Percentiles rank a stretch among this genome's conserved stretches.
Evolutionary conservation across 1,140 invertebrate genomes (phyloP).

Genomic region (Aphidius gifuensis): DNA sequence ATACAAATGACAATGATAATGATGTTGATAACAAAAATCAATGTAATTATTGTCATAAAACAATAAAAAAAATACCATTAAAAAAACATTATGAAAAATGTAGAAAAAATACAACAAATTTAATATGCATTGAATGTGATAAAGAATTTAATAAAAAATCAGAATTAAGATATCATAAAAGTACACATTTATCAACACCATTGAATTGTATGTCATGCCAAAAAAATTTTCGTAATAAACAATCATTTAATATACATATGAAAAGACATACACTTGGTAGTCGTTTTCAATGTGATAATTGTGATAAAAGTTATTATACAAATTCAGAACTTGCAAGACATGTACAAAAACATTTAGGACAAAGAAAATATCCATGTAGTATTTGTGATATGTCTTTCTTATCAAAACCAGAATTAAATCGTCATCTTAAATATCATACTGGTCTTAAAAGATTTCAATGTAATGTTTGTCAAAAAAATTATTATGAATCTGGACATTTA

Average conservation of each 20-base stretch:
- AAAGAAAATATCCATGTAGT: constrained; percentile 34
- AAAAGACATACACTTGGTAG: constrained; percentile 44
- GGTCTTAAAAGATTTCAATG: constrained; percentile 51
- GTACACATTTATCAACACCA: constrained; percentile 27
- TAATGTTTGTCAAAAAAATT: constrained; percentile 50
- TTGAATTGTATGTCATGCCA: constrained; percentile 43
- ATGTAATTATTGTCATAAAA: constrained; percentile 23
- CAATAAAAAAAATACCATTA: constrained; percentile 11
- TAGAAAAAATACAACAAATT: background rate
- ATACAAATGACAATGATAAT: constrained; percentile 7
- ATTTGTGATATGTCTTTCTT: constrained; percentile 37
- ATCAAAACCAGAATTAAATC: constrained; percentile 39
- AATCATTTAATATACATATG: constrained; percentile 50
- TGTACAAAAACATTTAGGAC: constrained; percentile 35
- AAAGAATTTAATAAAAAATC: constrained; percentile 30
- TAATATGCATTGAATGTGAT: constrained; percentile 32
- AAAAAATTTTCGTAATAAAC: constrained; percentile 46
- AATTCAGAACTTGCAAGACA: constrained; percentile 40
- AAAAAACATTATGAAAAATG: constrained; percentile 19
- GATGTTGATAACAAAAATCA: background rate
- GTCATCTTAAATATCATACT: constrained; percentile 40
- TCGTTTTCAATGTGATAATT: constrained; percentile 32
- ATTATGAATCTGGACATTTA: constrained; percentile 49
- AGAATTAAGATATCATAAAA: constrained; percentile 35
- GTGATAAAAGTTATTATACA: constrained; percentile 38